Base-by-base conservation (phyloP, 2,113 vertebrate genomes). In the Platysternon megacephalum region DNA sequence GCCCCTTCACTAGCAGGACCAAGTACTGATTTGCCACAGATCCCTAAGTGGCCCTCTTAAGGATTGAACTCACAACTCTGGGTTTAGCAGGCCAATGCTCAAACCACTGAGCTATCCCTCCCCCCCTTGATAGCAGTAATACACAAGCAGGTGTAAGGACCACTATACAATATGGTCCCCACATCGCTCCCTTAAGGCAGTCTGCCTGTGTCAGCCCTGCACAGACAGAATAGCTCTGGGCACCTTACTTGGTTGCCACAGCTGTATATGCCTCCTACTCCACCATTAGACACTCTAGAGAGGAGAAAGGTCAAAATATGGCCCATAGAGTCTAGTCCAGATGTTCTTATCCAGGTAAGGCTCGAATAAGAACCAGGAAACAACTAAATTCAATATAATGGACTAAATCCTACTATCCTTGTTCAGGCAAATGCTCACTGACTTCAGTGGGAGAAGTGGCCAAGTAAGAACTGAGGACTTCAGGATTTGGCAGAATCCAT, bases 401-500 rank as follows among this genome's bases (percentile, higher is more conserved):
- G 1, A 1, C 78, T 85, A 84, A 78, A 72, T 0, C 0, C 51
- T 78, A 61, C 19, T 28, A 91, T 51, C 48, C 48, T 93, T 82
- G 76, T 39, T 39, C 65, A 72, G n/a, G 85, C 74, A 96, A 96
- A 93, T 42, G 44, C 29, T 92, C 26, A 78, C 89, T 96, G 95
- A 95, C 91, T 93, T 95, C 72, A 14, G 11, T 3, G 4, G 58
- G 85, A 94, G 72, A 91, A 86, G 90, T 79, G 52, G 72, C 84
- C 94, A 72, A 94, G 86, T 93, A 86, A 68, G 88, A 81, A 89
- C 3, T 9, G n/a, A 93, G 81, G n/a, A 78, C 80, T 83, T 89
- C 83, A 53, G 93, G 52, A 87, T 93, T 96, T 96, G 95, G 94
- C 96, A 97, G 93, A 46, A 44, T 84, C 11, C 78, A 39, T 87